Base-by-base conservation (phyloP, 2,113 vertebrate genomes). In the Oncorhynchus nerka region DNA sequence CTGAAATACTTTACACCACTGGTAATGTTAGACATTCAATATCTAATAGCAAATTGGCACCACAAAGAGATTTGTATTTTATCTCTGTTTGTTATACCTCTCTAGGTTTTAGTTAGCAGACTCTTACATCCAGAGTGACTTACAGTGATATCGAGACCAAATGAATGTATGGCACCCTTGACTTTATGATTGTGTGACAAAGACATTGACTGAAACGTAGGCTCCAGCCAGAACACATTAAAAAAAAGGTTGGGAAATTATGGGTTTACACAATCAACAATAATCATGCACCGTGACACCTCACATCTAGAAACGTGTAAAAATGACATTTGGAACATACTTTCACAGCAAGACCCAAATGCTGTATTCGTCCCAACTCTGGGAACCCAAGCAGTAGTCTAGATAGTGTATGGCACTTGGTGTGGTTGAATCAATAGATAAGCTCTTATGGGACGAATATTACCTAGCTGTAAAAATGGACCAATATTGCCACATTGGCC, bases 401-500 rank as follows among this genome's bases (percentile, higher is more conserved):
- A 78, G 71, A 65, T 34, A 68, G 28, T 66, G 68, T 68, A 78
- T 69, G 68, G 68, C 71, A 68, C 75, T 34, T 57, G 70, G 51
- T 75, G 77, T 80, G 77, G 75, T 77, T 76, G 13, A 81, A 92
- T 91, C 88, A 78, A 88, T 90, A 84, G 62, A 81, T 86, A 78
- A 78, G 79, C 86, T 89, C 78, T 89, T 82, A 85, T 61, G 71
- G 77, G 86, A 90, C 81, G 89, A 91, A 89, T 85, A 86, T 88
- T 86, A 87, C 32, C 32, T 34, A 90, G 88, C 86, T 87, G 87
- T 70, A 70, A 89, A 93, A 91, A 90, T 84, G 76, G 65, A 92
- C 88, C 86, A 90, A 92, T 92, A 91, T 93, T 89, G 90, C 81
- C 55, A 75, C 72, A 81, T 74, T 71, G 71, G 78, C 85, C 72